A percentile compares a stretch with the other conserved stretches of the same genome.
phyloP scores from a whole-genome alignment of 2,888 invertebrate species.

The Cantharis flavilabris region DNA sequence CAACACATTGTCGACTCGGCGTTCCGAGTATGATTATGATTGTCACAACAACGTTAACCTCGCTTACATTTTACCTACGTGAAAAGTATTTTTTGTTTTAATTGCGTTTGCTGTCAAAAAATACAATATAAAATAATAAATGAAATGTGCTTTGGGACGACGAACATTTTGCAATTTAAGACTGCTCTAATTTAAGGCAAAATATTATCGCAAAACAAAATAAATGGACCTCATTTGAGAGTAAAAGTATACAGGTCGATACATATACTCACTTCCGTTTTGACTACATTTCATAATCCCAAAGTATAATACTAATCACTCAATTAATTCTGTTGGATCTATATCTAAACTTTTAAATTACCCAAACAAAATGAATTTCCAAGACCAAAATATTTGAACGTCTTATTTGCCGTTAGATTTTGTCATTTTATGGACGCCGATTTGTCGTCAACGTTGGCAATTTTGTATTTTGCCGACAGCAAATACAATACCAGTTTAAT shows the following conservation, averaged over 20 bases:
- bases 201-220: neutral
- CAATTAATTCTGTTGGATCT: neutral
- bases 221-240: neutral
- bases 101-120: constrained; percentile 16
- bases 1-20: constrained; percentile 40
- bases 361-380: neutral
- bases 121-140: neutral
- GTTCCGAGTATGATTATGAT: constrained; percentile 25
- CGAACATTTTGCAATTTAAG: neutral
- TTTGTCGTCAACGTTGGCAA: too few relatives aligned
- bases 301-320: neutral
- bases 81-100: constrained; percentile 6
- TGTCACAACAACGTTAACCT: constrained; percentile 26
- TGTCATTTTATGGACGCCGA: too few relatives aligned
- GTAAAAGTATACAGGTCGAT: neutral
- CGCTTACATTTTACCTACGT: constrained; percentile 22
- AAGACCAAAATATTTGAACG: too few relatives aligned
- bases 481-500: too few relatives aligned
- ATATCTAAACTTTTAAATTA: neutral
- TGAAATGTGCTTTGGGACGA: neutral
- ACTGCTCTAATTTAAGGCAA: neutral
- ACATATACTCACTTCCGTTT: neutral
- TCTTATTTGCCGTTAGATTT: too few relatives aligned
- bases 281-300: neutral
- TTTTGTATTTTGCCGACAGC: too few relatives aligned